Base-by-base conservation (phyloP, 2,888 invertebrate species). In the Itoplectis maculator region DNA sequence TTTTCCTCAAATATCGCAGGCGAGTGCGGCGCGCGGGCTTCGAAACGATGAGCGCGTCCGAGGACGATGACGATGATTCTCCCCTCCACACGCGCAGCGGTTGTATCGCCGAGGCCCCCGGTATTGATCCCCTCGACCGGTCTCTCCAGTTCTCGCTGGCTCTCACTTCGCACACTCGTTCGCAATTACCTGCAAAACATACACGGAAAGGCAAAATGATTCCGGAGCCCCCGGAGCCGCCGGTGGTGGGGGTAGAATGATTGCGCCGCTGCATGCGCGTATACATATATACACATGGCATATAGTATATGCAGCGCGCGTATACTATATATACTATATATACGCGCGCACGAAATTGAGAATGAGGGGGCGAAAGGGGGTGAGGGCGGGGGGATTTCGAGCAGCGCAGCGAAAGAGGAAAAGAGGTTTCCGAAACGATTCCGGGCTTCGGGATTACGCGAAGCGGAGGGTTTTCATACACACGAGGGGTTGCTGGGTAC, bases 21-120 rank as follows among this genome's bases (percentile, higher is more conserved):
- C 79, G 79, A 80, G 73, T 69, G 73, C n/a, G n/a, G n/a, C n/a
- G n/a, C n/a, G 76, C 63, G 72, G 75, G n/a, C n/a, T 70, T 54
- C 69, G 3, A 51, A 54, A 56, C 83, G 74, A 72, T 70, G 61
- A 73, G 37, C 61, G 65, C 59, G 51, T 20, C 35, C 51, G 37
- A 76, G 68, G 69, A 73, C 73, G 80, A 83, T 83, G 83, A 83
- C 80, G 83, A 83, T 83, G 77, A 83, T 80, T 80, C n/a, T n/a
- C 79, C 77, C 83, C 83, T 74, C 83, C 83, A 83, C 74, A n/a
- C n/a, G n/a, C n/a, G n/a, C n/a, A n/a, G n/a, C n/a, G n/a, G 79
- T 83, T 83, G 80, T 77, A 83, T 80, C 61, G 77, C 66, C 66
- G 65, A 75, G 65, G 69, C 79, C 82, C 80, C 75, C 61, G n/a